A percentile compares a stretch with the other conserved stretches of the same genome.
Evolutionary conservation across 2,113 vertebrate species (phyloP).

Genomic region (Halcyon senegalensis): DNA sequence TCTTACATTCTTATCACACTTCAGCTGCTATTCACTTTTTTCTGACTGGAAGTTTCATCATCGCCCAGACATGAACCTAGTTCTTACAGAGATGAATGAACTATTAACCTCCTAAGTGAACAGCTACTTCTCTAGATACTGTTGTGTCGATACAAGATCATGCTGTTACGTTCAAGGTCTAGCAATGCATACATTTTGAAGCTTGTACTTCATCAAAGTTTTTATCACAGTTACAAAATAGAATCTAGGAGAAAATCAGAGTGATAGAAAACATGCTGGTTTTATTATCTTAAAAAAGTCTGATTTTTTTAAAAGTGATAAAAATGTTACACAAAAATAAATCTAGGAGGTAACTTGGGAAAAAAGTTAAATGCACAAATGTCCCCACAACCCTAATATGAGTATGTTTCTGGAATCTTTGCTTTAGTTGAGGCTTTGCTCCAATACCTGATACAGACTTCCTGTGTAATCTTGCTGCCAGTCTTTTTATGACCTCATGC

Average conservation of each 20-base stretch:
- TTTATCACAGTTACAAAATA: background rate
- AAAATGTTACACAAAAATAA: background rate
- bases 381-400: accelerated
- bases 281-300: background rate
- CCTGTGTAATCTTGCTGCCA: background rate
- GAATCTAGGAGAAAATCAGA: background rate
- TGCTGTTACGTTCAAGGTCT: background rate
- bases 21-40: background rate
- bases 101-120: background rate
- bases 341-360: background rate
- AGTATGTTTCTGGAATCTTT: background rate
- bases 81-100: background rate
- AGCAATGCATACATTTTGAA: background rate
- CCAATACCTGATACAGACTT: background rate
- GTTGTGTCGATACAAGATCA: background rate
- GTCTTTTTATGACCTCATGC: background rate
- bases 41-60: background rate
- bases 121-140: background rate
- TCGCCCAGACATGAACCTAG: background rate
- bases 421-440: background rate
- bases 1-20: background rate
- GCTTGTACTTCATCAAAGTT: background rate
- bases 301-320: background rate
- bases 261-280: background rate
- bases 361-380: background rate